phyloP scores from a whole-genome alignment of 2,888 invertebrate species.

The Hanleya hanleyi region DNA sequence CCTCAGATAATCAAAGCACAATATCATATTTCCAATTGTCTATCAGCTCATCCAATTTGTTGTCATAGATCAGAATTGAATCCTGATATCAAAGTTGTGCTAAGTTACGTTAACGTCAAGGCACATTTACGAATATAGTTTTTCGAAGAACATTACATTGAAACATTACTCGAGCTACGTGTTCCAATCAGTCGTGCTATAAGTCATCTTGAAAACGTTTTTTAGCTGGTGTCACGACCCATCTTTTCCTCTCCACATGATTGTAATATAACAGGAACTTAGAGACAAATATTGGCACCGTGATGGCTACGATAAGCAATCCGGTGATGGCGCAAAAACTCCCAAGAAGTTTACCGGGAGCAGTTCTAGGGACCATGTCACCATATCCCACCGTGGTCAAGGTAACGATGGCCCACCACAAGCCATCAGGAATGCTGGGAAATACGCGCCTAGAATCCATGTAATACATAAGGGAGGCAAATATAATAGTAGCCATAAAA shows the following conservation, averaged over 20 bases:
- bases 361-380: not conserved
- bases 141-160: too few relatives aligned
- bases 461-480: slow-evolving; percentile 2
- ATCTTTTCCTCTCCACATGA: slow-evolving; percentile 1
- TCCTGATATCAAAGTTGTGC: too few relatives aligned
- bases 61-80: too few relatives aligned
- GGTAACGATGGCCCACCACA: slow-evolving; percentile 10
- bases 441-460: not conserved
- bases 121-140: too few relatives aligned
- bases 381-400: not conserved
- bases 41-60: too few relatives aligned
- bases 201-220: too few relatives aligned
- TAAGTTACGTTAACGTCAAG: too few relatives aligned
- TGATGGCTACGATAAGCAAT: not conserved
- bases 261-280: not conserved
- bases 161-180: too few relatives aligned
- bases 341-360: not conserved
- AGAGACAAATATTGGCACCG: not conserved
- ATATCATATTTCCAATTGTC: too few relatives aligned
- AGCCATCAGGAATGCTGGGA: not conserved
- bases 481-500: not conserved
- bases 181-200: too few relatives aligned
- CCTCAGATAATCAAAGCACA: too few relatives aligned
- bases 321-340: slow-evolving; percentile 4
- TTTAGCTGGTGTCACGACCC: too few relatives aligned